Evolutionary conservation across 2,797 vertebrate species (phyloP).

Genomic region (Cephalopachus bancanus): DNA sequence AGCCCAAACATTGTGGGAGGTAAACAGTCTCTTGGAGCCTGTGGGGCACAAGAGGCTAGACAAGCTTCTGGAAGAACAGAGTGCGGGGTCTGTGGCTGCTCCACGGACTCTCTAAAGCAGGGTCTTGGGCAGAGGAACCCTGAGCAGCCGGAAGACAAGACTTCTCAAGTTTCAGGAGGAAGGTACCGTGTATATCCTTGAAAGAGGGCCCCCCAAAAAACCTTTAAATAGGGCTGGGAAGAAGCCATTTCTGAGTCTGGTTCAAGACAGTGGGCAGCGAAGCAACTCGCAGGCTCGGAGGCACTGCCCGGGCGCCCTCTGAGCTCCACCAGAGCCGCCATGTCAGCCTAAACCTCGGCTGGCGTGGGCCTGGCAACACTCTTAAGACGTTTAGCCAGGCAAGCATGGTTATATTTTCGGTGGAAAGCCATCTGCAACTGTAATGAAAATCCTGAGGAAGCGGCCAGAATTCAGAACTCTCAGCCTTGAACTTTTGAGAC

Average conservation of each 20-base stretch:
- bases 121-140: neutral
- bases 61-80: neutral
- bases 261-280: neutral
- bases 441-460: too few relatives aligned
- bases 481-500: too few relatives aligned
- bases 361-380: neutral
- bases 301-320: neutral
- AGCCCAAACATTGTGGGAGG: slow-evolving; percentile 54
- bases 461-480: too few relatives aligned
- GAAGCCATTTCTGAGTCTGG: neutral
- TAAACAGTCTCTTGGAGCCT: slow-evolving; percentile 51
- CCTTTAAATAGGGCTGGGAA: neutral
- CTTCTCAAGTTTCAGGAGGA: neutral
- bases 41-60: neutral
- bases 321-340: neutral
- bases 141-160: slow-evolving; percentile 51
- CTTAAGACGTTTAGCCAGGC: neutral
- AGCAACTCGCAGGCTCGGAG: neutral
- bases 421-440: too few relatives aligned
- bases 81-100: neutral
- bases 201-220: neutral
- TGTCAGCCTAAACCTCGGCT: neutral
- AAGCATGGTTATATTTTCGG: too few relatives aligned
- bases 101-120: neutral
- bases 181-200: neutral